Base-by-base conservation (phyloP, 2,888 invertebrate genomes). In the Heliconius cydno region DNA sequence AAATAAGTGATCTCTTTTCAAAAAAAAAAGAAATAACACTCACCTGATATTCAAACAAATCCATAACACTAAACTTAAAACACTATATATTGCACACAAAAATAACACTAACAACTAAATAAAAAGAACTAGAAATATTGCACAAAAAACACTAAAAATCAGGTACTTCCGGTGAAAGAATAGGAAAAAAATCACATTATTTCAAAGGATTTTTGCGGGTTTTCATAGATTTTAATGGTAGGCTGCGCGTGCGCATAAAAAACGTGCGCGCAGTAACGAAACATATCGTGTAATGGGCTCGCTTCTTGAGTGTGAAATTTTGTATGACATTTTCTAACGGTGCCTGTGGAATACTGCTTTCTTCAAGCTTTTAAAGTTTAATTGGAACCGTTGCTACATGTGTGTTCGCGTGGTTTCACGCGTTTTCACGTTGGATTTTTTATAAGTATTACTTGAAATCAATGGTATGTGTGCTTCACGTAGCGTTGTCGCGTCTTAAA, bases 1-100 rank as follows among this genome's bases (percentile, higher is more conserved):
- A 2, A 41, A 60, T 10, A n/a, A 60, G 60, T 60, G n/a, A n/a
- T 12, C 6, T 7, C 41, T 28, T 25, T 46, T 22, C 2, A 2
- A 25, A 1, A 65, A 76, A 65, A 82, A 25, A 25, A 76, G 52
- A 82, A 60, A 67, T 79, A 60, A 22, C 52, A 78, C 92, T 91
- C 85, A 95, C 94, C 93, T 94, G 94, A 85, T 94, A 95, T 83
- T 95, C 94, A 77, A 90, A 92, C 81, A 94, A 89, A 92, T 95
- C 94, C 94, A 95, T 86, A 86, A 83, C 80, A 84, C 84, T 63
- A 22, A 57, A 85, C 83, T 84, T 83, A 84, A 85, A 84, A 86
- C 86, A 86, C 76, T 80, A 80, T 65, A 92, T 94, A 92, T 94
- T 94, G 94, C 94, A 95, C 94, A 84, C 80, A 86, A 86, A 79